Evolutionary conservation across 2,888 invertebrate genomes (phyloP), one percentile per base, ranked within the genome.

Genomic region (Ditula angustiorana): DNA sequence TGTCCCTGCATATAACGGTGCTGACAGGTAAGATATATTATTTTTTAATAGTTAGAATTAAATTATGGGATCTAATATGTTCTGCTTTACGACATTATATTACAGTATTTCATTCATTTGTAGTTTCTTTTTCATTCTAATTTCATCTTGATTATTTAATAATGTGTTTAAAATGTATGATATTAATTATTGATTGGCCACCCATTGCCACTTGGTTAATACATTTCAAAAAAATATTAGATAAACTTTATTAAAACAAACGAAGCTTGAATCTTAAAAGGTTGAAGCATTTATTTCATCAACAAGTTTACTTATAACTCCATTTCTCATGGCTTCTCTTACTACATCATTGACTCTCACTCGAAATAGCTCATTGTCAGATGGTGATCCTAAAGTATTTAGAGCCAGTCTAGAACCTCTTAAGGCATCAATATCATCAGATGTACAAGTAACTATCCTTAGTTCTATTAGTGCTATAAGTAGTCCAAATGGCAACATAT

Each of bases 11-110:
- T 90, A 91, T 44, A 81, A 78, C 37, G 82, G 83, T 0, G 84
- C 85, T 24, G 92, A 92, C 61, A 90, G 92, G 92, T 92, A 73
- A 81, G 80, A 66, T 5, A 3, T 37, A n/a, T 37, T n/a, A 44
- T 53, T 46, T 47, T 11, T 4, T 2, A 2, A 33, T 7, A n/a
- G n/a, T n/a, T n/a, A n/a, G n/a, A n/a, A n/a, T n/a, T n/a, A n/a
- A n/a, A n/a, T n/a, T n/a, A n/a, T n/a, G n/a, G n/a, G n/a, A n/a
- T n/a, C n/a, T n/a, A n/a, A n/a, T n/a, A n/a, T n/a, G n/a, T 33
- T 2, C 11, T n/a, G n/a, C 5, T 35, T 13, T n/a, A n/a, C 7
- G 1, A 2, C n/a, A n/a, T n/a, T n/a, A n/a, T n/a, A 35, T 35
- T 35, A 26, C 8, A 30, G 10, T 30, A 30, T 1, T 2, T 8